Conservation (phyloP, 30 jellyfish, hydroid and myxozoan genomes). For the Aurelia aurita region DNA sequence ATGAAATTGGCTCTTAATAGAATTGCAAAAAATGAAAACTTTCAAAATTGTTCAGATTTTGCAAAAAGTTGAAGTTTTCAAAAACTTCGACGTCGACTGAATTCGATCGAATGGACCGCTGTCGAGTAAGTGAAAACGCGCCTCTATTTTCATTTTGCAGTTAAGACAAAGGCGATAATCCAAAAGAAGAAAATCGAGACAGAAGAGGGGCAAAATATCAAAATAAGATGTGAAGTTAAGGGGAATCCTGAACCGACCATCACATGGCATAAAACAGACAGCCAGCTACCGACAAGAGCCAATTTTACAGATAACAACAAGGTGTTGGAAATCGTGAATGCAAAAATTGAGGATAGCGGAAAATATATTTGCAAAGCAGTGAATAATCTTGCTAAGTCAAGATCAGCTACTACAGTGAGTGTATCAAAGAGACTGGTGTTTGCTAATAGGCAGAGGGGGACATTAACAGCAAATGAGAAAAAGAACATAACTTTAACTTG, state of each 20-base stretch:
- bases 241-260: conserved; percentile 29
- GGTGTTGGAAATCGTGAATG: not conserved
- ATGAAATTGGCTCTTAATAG: too few relatives aligned
- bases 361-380: conserved; percentile 26
- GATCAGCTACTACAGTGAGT: not conserved
- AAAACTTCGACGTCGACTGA: too few relatives aligned
- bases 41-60: too few relatives aligned
- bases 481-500: not conserved
- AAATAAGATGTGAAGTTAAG: conserved; percentile 3
- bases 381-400: not conserved
- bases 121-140: too few relatives aligned
- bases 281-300: not conserved
- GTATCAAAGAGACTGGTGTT: not conserved
- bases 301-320: not conserved
- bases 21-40: too few relatives aligned
- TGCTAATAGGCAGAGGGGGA: not conserved
- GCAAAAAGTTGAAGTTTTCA: too few relatives aligned
- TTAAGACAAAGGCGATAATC: conserved; percentile 17
- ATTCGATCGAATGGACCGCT: too few relatives aligned
- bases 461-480: not conserved
- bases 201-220: conserved; percentile 17
- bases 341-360: conserved; percentile 1
- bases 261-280: conserved; percentile 7
- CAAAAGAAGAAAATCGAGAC: not conserved
- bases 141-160: not conserved